Percentiles rank a stretch among this genome's conserved stretches.
These are phyloP conservation scores for Xylocopa sonorina DNA, from an alignment of 1,140 invertebrate genomes.

Conservation along the genomic window DNA sequence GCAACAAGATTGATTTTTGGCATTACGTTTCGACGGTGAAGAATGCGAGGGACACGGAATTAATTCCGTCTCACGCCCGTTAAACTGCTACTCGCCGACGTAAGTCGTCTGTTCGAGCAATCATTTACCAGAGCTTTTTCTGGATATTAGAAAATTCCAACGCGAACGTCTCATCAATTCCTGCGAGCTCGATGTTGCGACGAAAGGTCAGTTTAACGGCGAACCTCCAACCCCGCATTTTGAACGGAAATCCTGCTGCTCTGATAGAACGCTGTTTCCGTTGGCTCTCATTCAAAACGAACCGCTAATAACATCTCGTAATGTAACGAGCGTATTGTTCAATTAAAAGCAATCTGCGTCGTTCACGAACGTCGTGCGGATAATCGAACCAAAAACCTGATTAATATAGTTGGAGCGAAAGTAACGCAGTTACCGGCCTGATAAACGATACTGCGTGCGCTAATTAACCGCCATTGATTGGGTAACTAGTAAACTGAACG, in stretches of 20 bases:
- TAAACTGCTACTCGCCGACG: background rate
- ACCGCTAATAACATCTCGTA: background rate
- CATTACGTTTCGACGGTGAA: slow-evolving; percentile 44
- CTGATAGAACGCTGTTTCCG: too few relatives aligned
- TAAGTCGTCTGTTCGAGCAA: background rate
- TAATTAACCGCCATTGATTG: background rate
- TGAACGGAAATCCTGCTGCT: too few relatives aligned
- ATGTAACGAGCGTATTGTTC: background rate
- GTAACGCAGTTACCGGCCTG: background rate
- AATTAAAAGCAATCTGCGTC: slow-evolving; percentile 9
- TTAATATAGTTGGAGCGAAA: background rate
- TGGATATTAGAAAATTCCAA: slow-evolving; percentile 19
- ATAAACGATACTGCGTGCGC: background rate
- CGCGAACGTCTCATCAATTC: background rate
- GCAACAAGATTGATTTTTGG: slow-evolving; percentile 35
- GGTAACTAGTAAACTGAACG: background rate
- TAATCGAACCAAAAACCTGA: slow-evolving; percentile 10
- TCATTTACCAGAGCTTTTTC: background rate
- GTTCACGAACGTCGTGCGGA: background rate
- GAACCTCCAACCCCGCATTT: too few relatives aligned
- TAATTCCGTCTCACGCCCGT: slow-evolving; percentile 26
- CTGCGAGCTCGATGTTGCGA: background rate
- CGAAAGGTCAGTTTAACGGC: background rate
- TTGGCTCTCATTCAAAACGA: too few relatives aligned
- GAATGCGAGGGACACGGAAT: slow-evolving; percentile 34